phyloP scores from a whole-genome alignment of 2,888 invertebrate genomes.

The Amphipoea oculea region DNA sequence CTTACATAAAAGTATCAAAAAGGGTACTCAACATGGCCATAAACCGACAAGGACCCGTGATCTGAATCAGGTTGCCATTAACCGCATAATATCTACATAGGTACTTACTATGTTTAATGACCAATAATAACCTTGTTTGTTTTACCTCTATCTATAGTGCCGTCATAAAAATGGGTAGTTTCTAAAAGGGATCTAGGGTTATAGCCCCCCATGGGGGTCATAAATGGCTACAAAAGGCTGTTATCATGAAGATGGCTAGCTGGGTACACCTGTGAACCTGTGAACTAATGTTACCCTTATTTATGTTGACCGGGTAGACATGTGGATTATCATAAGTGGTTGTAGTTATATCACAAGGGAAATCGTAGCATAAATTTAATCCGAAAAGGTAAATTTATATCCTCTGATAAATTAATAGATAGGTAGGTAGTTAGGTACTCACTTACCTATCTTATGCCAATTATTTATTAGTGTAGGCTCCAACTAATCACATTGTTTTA shows the following conservation, averaged over 20 bases:
- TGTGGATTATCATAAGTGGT: constrained; percentile 35
- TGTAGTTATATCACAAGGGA: neutral
- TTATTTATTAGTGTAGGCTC: neutral
- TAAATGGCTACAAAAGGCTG: constrained; percentile 43
- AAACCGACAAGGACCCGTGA: constrained; percentile 47
- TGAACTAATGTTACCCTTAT: constrained; percentile 42
- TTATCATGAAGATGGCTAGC: constrained; percentile 33
- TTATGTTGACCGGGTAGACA: constrained; percentile 21
- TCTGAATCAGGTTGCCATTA: constrained; percentile 58
- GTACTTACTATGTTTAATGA: constrained; percentile 31
- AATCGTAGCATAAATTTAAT: constrained; percentile 2
- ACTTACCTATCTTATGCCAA: neutral
- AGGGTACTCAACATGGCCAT: constrained; percentile 45
- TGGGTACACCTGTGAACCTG: constrained; percentile 55
- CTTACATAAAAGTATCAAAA: constrained; percentile 34
- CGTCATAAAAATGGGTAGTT: constrained; percentile 58
- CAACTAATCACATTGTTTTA: neutral
- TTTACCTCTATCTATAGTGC: constrained; percentile 34
- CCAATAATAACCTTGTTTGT: constrained; percentile 51
- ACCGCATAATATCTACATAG: constrained; percentile 39
- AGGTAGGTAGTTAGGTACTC: neutral
- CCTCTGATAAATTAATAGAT: neutral
- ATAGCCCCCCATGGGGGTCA: constrained; percentile 42
- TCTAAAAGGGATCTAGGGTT: constrained; percentile 36
- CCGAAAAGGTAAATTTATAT: constrained; percentile 21